phyloP scores from a whole-genome alignment of 2,888 invertebrate genomes.

The Mimas tiliae region DNA sequence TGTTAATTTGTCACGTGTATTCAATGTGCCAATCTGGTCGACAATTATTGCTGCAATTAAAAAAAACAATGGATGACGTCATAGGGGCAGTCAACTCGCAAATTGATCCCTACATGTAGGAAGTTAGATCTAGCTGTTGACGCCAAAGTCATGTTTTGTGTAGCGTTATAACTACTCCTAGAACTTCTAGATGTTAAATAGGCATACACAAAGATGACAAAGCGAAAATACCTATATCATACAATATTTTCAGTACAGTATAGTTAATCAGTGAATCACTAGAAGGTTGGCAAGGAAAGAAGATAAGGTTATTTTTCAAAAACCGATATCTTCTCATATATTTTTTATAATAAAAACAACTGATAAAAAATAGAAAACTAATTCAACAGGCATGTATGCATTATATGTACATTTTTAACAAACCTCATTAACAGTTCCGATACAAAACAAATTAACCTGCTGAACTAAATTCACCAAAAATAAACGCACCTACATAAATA shows the following conservation, averaged over 20 bases:
- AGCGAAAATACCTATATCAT: too few relatives aligned
- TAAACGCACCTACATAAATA: constrained; percentile 20
- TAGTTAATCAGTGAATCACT: background rate
- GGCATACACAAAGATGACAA: too few relatives aligned
- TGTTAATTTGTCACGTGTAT: constrained; percentile 16
- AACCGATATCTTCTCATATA: background rate
- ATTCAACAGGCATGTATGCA: constrained; percentile 16
- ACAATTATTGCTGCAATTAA: constrained; percentile 61
- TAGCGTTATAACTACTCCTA: too few relatives aligned
- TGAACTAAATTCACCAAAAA: constrained; percentile 25
- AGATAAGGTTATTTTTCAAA: background rate
- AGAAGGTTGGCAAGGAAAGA: too few relatives aligned
- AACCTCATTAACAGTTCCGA: constrained; percentile 22
- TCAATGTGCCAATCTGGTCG: constrained; percentile 33
- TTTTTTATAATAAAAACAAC: background rate
- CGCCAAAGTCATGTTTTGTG: background rate
- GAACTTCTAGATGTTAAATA: too few relatives aligned
- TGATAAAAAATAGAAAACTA: background rate
- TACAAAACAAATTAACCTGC: constrained; percentile 26
- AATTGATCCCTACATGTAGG: constrained; percentile 29
- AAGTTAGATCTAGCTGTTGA: background rate
- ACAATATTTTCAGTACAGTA: background rate
- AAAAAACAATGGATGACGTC: constrained; percentile 48
- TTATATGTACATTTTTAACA: constrained; percentile 8
- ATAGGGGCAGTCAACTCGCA: constrained; percentile 36